phyloP scores from a whole-genome alignment of 1,140 invertebrate species.

The Batillaria attramentaria region DNA sequence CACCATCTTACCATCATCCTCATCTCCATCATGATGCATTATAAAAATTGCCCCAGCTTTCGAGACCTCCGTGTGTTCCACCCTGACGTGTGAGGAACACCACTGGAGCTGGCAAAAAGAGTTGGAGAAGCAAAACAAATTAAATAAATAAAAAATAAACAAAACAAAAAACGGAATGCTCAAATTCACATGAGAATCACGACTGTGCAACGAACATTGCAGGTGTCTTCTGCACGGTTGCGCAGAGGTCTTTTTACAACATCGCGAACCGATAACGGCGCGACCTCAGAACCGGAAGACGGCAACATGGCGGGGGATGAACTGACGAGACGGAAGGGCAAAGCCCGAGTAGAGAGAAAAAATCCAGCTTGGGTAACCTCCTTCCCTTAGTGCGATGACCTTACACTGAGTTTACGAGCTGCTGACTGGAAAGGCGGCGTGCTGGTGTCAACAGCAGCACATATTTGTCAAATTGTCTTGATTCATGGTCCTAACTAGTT shows the following conservation, averaged over 20 bases:
- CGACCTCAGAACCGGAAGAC: conserved; percentile 9
- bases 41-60: too few relatives aligned
- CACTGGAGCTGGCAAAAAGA: too few relatives aligned
- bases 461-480: background rate
- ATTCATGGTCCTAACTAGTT: conserved; percentile 7
- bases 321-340: background rate
- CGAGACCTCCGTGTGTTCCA: too few relatives aligned
- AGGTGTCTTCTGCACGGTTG: background rate
- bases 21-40: too few relatives aligned
- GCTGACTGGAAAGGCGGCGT: background rate
- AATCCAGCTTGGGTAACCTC: background rate
- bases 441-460: conserved; percentile 9
- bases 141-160: too few relatives aligned
- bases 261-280: background rate
- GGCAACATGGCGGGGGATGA: background rate
- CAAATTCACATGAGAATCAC: too few relatives aligned
- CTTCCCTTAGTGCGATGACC: background rate
- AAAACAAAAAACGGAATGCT: too few relatives aligned
- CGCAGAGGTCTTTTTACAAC: background rate
- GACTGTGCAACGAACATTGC: too few relatives aligned
- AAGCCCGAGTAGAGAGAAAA: background rate
- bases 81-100: too few relatives aligned
- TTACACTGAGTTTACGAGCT: background rate
- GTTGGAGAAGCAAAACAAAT: too few relatives aligned
- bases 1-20: too few relatives aligned